Evolutionary conservation across 2,888 invertebrate genomes (phyloP), one percentile per base, ranked within the genome.

Genomic region (Pammene fasciana): DNA sequence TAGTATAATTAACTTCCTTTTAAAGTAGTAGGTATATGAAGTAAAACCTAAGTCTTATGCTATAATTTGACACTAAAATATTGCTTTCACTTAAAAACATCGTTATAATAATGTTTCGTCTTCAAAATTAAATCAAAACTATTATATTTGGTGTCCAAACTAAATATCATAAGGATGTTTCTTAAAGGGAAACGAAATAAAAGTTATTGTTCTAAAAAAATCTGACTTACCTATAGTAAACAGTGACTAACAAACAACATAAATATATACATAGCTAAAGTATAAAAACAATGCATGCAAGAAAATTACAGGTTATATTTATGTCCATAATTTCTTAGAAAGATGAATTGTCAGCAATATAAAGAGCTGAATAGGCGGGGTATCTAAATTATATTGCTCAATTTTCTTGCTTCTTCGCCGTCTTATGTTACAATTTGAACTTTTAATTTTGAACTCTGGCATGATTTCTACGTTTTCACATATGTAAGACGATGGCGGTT

Each of bases 11-110:
- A 56, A 41, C 38, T 16, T 16, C n/a, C n/a, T n/a, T n/a, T 11
- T 41, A n/a, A 36, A 54, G 8, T 54, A 6, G 34, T 54, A 54
- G n/a, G 14, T 16, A 26, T 0, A 14, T 16, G 4, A 26, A 26
- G 26, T 41, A 41, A 54, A 56, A 56, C 41, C 56, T 56, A 56
- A 7, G 18, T 14, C 38, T 57, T 57, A 57, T 57, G 43, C 57
- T 57, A 57, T 57, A 57, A 57, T 57, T 57, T 57, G 57, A 57
- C 57, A 43, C 26, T 57, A 26, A 57, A 46, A 43, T 43, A 57
- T 43, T 57, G 18, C 16, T 57, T 57, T 18, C 18, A 57, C 57
- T 18, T 26, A 1, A 43, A 57, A 57, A 43, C 16, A 41, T 41
- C 11, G 56, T 56, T 18, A 26, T 26, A 4, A 26, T 26, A 4